Conservation (phyloP, 2,113 vertebrate species). For the Daphoenositta chrysoptera region DNA sequence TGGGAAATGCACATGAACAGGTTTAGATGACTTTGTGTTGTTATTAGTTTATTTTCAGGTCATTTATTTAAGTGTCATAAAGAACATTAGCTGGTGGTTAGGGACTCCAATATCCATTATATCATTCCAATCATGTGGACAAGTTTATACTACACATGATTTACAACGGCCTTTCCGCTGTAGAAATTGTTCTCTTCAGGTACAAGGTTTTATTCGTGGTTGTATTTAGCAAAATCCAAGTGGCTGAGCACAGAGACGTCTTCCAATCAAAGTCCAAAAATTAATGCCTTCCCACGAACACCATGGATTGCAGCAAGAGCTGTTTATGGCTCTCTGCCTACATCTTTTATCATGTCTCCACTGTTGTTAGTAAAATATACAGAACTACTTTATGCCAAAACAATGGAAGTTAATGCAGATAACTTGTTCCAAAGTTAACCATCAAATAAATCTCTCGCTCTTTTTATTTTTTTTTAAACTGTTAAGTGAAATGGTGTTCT, state of each 20-base stretch:
- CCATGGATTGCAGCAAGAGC: not conserved
- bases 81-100: slow-evolving; percentile 54
- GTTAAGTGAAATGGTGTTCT: slow-evolving; percentile 59
- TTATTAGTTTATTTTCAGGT: slow-evolving; percentile 55
- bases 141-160: slow-evolving; percentile 53
- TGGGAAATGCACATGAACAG: slow-evolving; percentile 26
- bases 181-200: slow-evolving; percentile 43
- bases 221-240: slow-evolving; percentile 9
- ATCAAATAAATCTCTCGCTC: slow-evolving; percentile 62
- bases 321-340: slow-evolving; percentile 50
- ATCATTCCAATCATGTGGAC: slow-evolving; percentile 53
- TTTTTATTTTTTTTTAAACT: not conserved
- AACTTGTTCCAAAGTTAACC: slow-evolving; percentile 60
- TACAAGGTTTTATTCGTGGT: not conserved
- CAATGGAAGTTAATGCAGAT: slow-evolving; percentile 69
- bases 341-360: slow-evolving; percentile 58
- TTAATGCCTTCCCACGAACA: slow-evolving; percentile 10
- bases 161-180: not conserved
- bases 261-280: slow-evolving; percentile 31
- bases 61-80: slow-evolving; percentile 57
- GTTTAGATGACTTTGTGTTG: slow-evolving; percentile 7
- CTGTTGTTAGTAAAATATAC: slow-evolving; percentile 65
- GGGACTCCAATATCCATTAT: slow-evolving; percentile 50
- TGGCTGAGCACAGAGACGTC: not conserved
- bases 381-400: slow-evolving; percentile 70